A percentile compares a stretch with the other conserved stretches of the same genome.
Conservation (phyloP, 2,797 vertebrate genomes). For the Adelosebastes latens region DNA sequence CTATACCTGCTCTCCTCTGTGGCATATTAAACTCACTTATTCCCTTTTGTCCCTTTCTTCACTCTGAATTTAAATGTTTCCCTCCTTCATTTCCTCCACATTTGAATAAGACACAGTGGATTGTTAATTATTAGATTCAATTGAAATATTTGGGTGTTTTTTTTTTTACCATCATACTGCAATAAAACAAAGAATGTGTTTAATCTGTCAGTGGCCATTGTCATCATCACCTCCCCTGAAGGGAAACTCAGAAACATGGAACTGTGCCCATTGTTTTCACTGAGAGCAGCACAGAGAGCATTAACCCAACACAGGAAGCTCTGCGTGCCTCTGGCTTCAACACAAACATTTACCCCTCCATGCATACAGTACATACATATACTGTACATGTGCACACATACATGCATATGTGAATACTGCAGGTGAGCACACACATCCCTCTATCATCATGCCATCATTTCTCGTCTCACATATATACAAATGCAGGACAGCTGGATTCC, state of each 20-base stretch:
- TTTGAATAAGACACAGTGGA: constrained; percentile 15
- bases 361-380: background rate
- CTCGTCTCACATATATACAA: background rate
- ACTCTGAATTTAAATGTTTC: constrained; percentile 36
- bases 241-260: constrained; percentile 45
- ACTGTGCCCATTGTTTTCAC: constrained; percentile 59
- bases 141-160: background rate
- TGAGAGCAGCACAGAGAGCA: constrained; percentile 20
- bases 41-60: constrained; percentile 20
- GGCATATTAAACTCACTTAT: background rate
- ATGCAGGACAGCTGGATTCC: constrained; percentile 20
- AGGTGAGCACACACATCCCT: constrained; percentile 29
- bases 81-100: background rate
- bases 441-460: constrained; percentile 18
- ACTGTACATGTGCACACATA: background rate
- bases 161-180: background rate
- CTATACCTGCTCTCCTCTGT: background rate
- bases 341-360: constrained; percentile 27
- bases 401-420: constrained; percentile 1
- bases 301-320: constrained; percentile 51
- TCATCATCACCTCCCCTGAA: constrained; percentile 30
- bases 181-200: constrained; percentile 46
- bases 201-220: constrained; percentile 56
- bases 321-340: constrained; percentile 36
- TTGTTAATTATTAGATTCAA: constrained; percentile 12